Base-by-base conservation (phyloP, 2,797 vertebrate species). In the Rhincodon typus region DNA sequence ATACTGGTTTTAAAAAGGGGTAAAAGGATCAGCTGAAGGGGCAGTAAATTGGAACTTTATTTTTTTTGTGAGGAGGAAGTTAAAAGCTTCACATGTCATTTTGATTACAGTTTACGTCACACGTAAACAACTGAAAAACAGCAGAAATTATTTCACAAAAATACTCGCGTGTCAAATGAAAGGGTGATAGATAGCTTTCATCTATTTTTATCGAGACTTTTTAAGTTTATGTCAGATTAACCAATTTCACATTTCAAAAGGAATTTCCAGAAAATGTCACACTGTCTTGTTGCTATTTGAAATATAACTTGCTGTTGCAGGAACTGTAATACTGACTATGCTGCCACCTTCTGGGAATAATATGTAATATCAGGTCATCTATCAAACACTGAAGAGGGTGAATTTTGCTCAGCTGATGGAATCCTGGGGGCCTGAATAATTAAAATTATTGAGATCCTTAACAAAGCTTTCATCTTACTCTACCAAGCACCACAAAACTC, bases 261-360 rank as follows among this genome's bases (percentile, higher is more conserved):
- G 25, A 5, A 5, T 50, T 50, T 94, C 19, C 53, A 69, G n/a
- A 42, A 42, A 34, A 19, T 38, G 38, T 34, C 74, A 15, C n/a
- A 50, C 69, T 46, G 19, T 94, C 27, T 72, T 74, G 4, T 66
- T n/a, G 79, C 15, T 34, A 8, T 62, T 62, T 53, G 13, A n/a
- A 66, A 30, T n/a, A 4, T 34, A 7, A 34, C 23, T 23, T 1
- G 2, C 21, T 17, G n/a, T 12, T 77, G 30, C 70, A n/a, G 15
- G 12, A 77, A 30, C 46, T 1, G 27, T 27, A 94, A 10, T 12
- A 1, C 25, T 94, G 93, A 30, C 93, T 94, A 53, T 70, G 30
- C 70, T 95, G 94, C 94, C 94, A 95, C 30, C 94, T 57, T n/a
- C 70, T 77, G 94, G 70, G 17, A 57, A 46, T 7, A 74, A 95